A percentile compares a stretch with the other conserved stretches of the same genome.
Conservation (phyloP, 2,113 vertebrate species). For the Tretioscincus oriximinensis region DNA sequence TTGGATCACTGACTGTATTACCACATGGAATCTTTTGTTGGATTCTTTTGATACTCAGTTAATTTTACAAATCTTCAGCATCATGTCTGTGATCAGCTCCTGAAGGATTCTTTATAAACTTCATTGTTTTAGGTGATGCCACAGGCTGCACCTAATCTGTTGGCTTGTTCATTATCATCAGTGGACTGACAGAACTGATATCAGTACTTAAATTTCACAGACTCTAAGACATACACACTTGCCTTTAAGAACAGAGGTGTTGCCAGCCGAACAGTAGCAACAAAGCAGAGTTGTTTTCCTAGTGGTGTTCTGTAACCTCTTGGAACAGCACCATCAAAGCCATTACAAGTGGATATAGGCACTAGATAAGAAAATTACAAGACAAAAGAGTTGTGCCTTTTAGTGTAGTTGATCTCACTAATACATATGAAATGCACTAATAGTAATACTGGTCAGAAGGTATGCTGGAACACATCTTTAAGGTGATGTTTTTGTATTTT, state of each 20-base stretch:
- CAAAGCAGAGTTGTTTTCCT: constrained; percentile 76
- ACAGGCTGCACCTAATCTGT: not conserved
- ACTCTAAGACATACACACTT: constrained; percentile 23
- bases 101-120: not conserved
- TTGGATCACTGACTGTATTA: constrained; percentile 6
- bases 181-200: not conserved
- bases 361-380: constrained; percentile 56
- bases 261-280: constrained; percentile 80
- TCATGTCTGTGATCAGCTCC: too few species aligned
- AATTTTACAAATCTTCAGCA: not conserved
- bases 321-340: constrained; percentile 74
- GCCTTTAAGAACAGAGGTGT: constrained; percentile 83
- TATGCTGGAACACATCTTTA: constrained; percentile 51
- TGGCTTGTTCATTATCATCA: not conserved
- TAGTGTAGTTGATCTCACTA: constrained; percentile 27
- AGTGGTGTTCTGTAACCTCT: constrained; percentile 70
- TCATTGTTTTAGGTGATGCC: not conserved
- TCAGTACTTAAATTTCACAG: not conserved
- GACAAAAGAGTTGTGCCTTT: constrained; percentile 31
- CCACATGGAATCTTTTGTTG: not conserved
- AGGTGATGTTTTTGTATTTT: constrained; percentile 54
- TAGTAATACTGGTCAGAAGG: constrained; percentile 44
- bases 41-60: not conserved
- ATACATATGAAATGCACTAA: constrained; percentile 42
- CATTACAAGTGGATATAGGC: constrained; percentile 76